Conservation (phyloP, 2,113 vertebrate genomes). For the Python bivittatus region DNA sequence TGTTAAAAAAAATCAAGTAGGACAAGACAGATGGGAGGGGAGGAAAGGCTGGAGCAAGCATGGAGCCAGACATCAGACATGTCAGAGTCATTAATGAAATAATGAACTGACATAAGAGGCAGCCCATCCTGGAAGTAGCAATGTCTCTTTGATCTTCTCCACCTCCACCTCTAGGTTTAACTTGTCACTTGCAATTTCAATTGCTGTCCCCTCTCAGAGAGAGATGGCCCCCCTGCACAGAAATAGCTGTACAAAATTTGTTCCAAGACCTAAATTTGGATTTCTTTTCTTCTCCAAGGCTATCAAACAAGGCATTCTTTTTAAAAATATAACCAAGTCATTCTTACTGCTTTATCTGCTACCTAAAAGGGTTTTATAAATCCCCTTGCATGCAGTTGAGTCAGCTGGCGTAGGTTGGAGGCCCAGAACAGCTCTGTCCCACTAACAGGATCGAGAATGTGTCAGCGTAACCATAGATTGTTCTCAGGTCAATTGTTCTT, state of each 20-base stretch:
- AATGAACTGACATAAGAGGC: neutral
- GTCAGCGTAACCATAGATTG: no score
- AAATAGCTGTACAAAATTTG: neutral
- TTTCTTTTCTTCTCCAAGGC: neutral
- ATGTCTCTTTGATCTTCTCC: neutral
- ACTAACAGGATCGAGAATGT: neutral
- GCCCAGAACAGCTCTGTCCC: neutral
- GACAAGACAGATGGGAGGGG: neutral
- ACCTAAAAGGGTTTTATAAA: neutral
- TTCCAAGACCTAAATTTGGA: neutral
- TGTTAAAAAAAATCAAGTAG: neutral
- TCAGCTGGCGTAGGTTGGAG: neutral
- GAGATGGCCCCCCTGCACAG: neutral
- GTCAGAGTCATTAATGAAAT: conserved; percentile 6
- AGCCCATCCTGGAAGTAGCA: neutral
- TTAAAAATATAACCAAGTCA: neutral
- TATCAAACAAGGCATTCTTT: neutral
- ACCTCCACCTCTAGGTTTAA: neutral
- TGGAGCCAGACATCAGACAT: neutral
- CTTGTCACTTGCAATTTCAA: neutral
- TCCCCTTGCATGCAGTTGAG: neutral
- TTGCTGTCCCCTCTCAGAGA: neutral
- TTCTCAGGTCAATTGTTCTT: neutral
- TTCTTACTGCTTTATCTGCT: neutral
- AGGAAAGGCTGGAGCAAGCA: neutral